Conservation (phyloP, 64 coral and sea anemone species). For the Montipora cactus region DNA sequence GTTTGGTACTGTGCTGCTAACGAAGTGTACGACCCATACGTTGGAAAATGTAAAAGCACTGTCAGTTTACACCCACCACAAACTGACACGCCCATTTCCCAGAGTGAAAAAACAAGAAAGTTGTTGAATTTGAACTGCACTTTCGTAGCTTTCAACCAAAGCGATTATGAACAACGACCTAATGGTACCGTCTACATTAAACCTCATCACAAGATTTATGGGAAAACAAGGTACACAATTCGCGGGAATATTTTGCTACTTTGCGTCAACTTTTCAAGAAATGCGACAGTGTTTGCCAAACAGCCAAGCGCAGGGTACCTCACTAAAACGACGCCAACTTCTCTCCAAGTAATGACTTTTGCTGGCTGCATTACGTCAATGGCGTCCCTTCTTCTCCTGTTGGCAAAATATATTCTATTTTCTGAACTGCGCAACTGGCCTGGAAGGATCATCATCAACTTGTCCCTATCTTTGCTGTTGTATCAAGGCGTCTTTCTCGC, state of each 20-base stretch:
- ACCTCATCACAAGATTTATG: background rate
- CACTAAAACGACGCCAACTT: background rate
- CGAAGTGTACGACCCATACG: background rate
- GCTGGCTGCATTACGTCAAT: slow-evolving; percentile 43
- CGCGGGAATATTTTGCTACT: background rate
- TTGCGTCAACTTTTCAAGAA: slow-evolving; percentile 15
- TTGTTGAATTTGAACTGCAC: background rate
- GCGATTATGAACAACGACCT: background rate
- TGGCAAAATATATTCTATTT: slow-evolving; percentile 33
- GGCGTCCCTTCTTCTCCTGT: slow-evolving; percentile 17
- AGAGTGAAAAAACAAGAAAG: too few relatives aligned
- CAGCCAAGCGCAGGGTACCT: too few relatives aligned
- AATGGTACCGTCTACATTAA: slow-evolving; percentile 29
- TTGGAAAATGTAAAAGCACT: too few relatives aligned
- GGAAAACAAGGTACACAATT: background rate
- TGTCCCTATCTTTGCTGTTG: slow-evolving; percentile 4
- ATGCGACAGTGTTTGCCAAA: background rate
- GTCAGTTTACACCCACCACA: too few relatives aligned
- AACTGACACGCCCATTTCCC: too few relatives aligned
- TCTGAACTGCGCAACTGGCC: too few relatives aligned
- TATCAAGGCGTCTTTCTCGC: slow-evolving; percentile 17
- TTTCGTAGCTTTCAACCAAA: slow-evolving; percentile 2
- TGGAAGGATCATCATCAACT: too few relatives aligned
- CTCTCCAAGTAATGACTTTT: background rate
- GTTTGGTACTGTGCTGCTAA: background rate